Evolutionary conservation across 2,797 vertebrate genomes (phyloP).

Genomic region (Crenichthys baileyi): DNA sequence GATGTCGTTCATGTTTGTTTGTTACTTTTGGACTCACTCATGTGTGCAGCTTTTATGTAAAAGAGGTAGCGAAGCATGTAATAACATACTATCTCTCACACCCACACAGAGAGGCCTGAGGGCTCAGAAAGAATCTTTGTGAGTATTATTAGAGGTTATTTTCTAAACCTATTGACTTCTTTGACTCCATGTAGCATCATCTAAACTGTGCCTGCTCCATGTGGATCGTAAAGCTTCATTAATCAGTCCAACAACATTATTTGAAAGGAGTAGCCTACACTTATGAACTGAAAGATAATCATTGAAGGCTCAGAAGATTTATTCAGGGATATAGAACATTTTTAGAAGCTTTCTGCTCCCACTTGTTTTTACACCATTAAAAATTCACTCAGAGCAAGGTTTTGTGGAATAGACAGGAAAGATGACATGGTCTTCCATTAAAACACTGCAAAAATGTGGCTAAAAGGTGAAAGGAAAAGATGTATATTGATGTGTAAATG

Average conservation of each 20-base stretch:
- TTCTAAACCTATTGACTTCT: slow-evolving; percentile 45
- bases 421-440: background rate
- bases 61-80: slow-evolving; percentile 58
- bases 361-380: background rate
- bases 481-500: background rate
- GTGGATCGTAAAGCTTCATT: slow-evolving; percentile 6
- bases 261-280: background rate
- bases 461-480: background rate
- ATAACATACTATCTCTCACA: slow-evolving; percentile 21
- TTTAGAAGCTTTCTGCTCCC: background rate
- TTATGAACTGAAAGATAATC: slow-evolving; percentile 6
- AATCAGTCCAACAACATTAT: background rate
- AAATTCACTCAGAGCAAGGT: background rate
- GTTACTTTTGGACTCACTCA: slow-evolving; percentile 47
- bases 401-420: background rate
- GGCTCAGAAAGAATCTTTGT: slow-evolving; percentile 44
- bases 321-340: background rate
- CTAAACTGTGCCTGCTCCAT: slow-evolving; percentile 54
- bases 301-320: background rate
- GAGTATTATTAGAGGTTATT: slow-evolving; percentile 52
- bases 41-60: slow-evolving; percentile 56
- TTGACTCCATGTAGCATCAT: slow-evolving; percentile 62
- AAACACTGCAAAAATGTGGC: background rate
- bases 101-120: slow-evolving; percentile 33
- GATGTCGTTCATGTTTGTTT: slow-evolving; percentile 45